Percentiles rank a stretch among this genome's conserved stretches.
These are phyloP conservation scores for Astropecten irregularis DNA, from an alignment of 53 echinoderm and acorn worm species.

Conservation along the genomic window DNA sequence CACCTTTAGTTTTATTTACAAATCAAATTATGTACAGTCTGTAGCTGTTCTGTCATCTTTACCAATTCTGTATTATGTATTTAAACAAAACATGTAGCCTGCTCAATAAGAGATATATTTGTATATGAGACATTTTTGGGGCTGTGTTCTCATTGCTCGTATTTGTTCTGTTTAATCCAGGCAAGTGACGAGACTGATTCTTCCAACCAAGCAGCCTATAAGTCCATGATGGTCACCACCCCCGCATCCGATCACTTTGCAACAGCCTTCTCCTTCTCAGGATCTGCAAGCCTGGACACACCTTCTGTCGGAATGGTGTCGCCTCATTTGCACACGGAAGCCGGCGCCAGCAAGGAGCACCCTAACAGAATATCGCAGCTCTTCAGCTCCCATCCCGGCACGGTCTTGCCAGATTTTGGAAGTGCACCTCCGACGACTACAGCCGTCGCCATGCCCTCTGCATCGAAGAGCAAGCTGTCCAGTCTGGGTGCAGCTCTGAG, in stretches of 20 bases:
- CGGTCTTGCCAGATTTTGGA: slow-evolving; percentile 33
- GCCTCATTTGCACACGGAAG: neutral
- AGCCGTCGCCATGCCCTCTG: slow-evolving; percentile 7
- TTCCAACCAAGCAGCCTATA: slow-evolving; percentile 39
- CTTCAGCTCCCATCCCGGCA: slow-evolving; percentile 10
- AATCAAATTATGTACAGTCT: too few species aligned
- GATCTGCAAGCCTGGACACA: slow-evolving; percentile 7
- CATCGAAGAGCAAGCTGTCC: slow-evolving; percentile 23
- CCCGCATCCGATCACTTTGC: slow-evolving; percentile 41
- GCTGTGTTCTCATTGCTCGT: too few species aligned
- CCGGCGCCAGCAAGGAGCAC: slow-evolving; percentile 12
- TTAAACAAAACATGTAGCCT: too few species aligned
- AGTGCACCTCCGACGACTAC: slow-evolving; percentile 19
- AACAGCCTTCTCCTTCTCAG: slow-evolving; percentile 41
- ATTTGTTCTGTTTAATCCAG: neutral
- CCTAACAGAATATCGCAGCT: slow-evolving; percentile 27
- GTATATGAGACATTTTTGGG: too few species aligned
- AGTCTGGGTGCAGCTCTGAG: slow-evolving; percentile 29
- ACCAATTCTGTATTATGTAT: too few species aligned
- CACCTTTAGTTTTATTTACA: too few species aligned
- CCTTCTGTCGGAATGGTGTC: slow-evolving; percentile 8
- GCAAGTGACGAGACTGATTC: slow-evolving; percentile 54
- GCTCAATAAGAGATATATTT: too few species aligned
- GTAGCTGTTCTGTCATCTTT: too few species aligned
- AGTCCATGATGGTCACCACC: slow-evolving; percentile 33